Evolutionary conservation across 2,888 invertebrate genomes (phyloP).

Genomic region (Sylvicola fuscatus): DNA sequence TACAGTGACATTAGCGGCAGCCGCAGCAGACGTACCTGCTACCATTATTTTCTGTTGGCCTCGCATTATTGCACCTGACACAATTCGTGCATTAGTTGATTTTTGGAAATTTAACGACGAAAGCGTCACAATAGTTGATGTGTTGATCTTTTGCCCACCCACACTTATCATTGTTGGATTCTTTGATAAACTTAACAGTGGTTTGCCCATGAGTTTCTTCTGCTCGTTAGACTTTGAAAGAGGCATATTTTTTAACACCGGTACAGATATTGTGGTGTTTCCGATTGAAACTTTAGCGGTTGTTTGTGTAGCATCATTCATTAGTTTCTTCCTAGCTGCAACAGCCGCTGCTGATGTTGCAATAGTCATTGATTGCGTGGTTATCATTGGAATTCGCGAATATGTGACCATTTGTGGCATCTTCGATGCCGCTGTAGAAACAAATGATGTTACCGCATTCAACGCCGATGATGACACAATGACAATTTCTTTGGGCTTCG

Average conservation of each 20-base stretch:
- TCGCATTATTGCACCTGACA: slow-evolving; percentile 16
- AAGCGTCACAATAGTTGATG: slow-evolving; percentile 19
- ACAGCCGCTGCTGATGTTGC: slow-evolving; percentile 19
- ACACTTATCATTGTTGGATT: slow-evolving; percentile 14
- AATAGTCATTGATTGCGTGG: slow-evolving; percentile 4
- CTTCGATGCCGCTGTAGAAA: slow-evolving; percentile 3
- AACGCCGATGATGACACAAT: too few relatives aligned
- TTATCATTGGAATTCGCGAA: slow-evolving; percentile 6
- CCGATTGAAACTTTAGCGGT: slow-evolving; percentile 29
- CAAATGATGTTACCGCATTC: slow-evolving; percentile 6
- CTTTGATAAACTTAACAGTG: slow-evolving; percentile 15
- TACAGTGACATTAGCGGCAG: too few relatives aligned
- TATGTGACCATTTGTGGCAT: neutral
- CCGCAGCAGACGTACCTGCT: slow-evolving; percentile 10
- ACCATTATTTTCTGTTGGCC: slow-evolving; percentile 5
- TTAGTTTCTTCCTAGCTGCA: slow-evolving; percentile 27
- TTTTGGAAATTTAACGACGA: slow-evolving; percentile 21
- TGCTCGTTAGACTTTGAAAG: slow-evolving; percentile 12
- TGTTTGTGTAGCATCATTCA: slow-evolving; percentile 35
- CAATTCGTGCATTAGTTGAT: slow-evolving; percentile 23
- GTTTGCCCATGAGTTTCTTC: slow-evolving; percentile 10
- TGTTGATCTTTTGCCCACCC: slow-evolving; percentile 17
- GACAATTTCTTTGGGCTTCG: too few relatives aligned
- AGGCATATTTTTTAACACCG: slow-evolving; percentile 16
- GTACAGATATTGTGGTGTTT: slow-evolving; percentile 25